Evolutionary conservation across 2,888 invertebrate species (phyloP).

Genomic region (Diogma glabrata): DNA sequence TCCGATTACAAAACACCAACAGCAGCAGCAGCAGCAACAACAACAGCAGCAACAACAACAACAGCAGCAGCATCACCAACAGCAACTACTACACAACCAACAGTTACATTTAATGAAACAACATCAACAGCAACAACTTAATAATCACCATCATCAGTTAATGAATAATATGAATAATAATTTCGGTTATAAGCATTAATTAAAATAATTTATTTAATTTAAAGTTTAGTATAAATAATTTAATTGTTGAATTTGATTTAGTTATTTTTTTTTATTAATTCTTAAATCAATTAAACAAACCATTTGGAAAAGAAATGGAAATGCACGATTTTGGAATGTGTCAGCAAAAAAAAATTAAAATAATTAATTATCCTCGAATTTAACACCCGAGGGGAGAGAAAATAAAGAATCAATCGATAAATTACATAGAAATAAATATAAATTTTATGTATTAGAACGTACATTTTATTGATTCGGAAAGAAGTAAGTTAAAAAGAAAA

Average conservation of each 20-base stretch:
- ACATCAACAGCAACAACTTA: constrained; percentile 23
- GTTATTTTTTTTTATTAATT: background rate
- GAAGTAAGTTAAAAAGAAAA: no score
- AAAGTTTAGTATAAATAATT: constrained; percentile 3
- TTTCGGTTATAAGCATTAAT: constrained; percentile 9
- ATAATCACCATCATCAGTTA: constrained; percentile 18
- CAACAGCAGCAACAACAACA: constrained; percentile 12
- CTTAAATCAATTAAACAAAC: no score
- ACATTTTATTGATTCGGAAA: no score
- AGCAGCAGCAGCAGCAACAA: constrained; percentile 16
- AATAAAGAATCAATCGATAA: no score
- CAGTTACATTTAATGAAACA: constrained; percentile 20
- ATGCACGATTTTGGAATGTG: no score
- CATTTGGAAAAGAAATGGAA: no score
- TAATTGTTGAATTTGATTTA: constrained; percentile 5
- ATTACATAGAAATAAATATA: no score
- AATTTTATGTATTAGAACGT: no score
- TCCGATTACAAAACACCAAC: constrained; percentile 10
- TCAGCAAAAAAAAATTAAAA: no score
- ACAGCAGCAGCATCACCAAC: constrained; percentile 16
- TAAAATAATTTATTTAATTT: no score
- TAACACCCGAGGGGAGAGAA: no score
- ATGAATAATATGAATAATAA: constrained; percentile 7
- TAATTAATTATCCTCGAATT: no score
- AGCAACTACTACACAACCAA: constrained; percentile 18